Conservation (phyloP, 1,140 invertebrate species). For the Chrysoperla carnea region DNA sequence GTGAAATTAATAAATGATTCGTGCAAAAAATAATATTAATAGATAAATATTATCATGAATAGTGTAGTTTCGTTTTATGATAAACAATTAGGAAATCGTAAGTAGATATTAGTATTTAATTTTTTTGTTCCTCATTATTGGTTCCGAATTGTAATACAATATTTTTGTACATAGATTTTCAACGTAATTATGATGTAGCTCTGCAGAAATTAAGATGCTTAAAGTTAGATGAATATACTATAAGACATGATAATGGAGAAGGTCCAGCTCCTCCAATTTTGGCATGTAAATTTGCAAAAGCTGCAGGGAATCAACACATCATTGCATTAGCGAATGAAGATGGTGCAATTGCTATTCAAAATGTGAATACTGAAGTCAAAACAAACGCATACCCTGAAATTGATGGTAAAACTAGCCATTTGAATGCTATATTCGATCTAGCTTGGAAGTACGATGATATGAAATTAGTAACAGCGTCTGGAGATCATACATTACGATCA, state of each 20-base stretch:
- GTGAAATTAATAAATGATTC: too few species aligned
- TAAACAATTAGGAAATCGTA: slow-evolving; percentile 4
- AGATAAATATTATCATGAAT: slow-evolving; percentile 4
- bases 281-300: slow-evolving; percentile 39
- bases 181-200: neutral
- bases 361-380: slow-evolving; percentile 17
- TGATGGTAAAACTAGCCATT: slow-evolving; percentile 44
- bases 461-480: slow-evolving; percentile 65
- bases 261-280: slow-evolving; percentile 36
- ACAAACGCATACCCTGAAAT: slow-evolving; percentile 21
- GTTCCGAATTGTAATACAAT: neutral
- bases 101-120: neutral
- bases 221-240: slow-evolving; percentile 4
- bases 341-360: slow-evolving; percentile 49
- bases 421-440: slow-evolving; percentile 77
- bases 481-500: slow-evolving; percentile 60
- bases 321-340: slow-evolving; percentile 72
- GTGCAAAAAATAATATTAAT: too few species aligned
- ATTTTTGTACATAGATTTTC: neutral
- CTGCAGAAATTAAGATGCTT: neutral
- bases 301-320: slow-evolving; percentile 40
- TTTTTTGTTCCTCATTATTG: neutral
- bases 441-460: slow-evolving; percentile 61
- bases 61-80: slow-evolving; percentile 3
- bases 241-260: slow-evolving; percentile 24